Evolutionary conservation across 1,140 invertebrate genomes (phyloP).

Genomic region (Conus betulinus): DNA sequence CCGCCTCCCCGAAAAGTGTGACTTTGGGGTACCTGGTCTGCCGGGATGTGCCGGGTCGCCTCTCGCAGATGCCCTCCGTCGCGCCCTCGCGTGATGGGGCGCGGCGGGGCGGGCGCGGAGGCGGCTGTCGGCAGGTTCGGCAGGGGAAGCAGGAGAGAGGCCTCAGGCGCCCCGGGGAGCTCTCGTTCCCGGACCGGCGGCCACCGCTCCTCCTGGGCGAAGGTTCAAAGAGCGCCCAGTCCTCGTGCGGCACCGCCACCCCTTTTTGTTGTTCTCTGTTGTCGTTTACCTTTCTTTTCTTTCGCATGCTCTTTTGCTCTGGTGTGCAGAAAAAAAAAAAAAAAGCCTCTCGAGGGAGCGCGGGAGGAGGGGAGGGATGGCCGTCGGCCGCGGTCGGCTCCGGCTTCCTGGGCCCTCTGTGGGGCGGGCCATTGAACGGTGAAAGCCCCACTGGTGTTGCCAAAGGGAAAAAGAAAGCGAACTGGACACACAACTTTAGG

Average conservation of each 20-base stretch:
- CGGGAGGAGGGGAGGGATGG: no score
- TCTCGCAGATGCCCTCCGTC: neutral
- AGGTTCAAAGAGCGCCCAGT: neutral
- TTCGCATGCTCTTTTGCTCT: no score
- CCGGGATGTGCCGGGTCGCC: neutral
- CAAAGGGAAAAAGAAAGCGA: neutral
- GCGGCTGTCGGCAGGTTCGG: neutral
- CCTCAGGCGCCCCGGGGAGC: neutral
- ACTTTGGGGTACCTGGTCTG: slow-evolving; percentile 17
- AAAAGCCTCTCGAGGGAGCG: no score
- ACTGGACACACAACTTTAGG: slow-evolving; percentile 65
- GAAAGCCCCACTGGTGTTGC: no score
- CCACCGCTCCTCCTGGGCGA: no score
- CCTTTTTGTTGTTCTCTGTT: neutral
- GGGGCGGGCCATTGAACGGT: no score
- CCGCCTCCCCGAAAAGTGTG: slow-evolving; percentile 2
- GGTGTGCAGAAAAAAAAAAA: no score
- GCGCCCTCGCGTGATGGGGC: no score
- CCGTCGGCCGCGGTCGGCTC: no score
- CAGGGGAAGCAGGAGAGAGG: neutral
- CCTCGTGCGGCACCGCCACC: neutral
- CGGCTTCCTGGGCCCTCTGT: no score
- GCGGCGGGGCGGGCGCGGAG: no score
- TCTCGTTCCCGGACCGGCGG: slow-evolving; percentile 4
- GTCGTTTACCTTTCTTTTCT: no score